These are phyloP conservation scores for Sebastes variabilis DNA, from an alignment of 2,797 vertebrate genomes.

Conservation along the genomic window DNA sequence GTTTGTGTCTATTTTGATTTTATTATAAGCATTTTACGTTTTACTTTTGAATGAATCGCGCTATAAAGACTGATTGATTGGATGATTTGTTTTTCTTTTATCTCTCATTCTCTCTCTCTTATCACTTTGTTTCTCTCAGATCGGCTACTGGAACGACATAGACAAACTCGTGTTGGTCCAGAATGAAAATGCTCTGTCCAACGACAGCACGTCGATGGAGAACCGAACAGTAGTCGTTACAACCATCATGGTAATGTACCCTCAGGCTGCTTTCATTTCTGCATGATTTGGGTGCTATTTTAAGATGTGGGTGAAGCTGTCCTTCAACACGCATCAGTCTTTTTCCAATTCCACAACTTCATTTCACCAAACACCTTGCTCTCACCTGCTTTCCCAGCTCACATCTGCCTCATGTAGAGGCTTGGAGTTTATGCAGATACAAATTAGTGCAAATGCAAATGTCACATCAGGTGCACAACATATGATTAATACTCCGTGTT, in stretches of 20 bases:
- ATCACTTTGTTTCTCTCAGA: slow-evolving; percentile 76
- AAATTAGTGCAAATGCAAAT: not conserved
- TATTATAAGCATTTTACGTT: not conserved
- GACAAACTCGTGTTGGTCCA: slow-evolving; percentile 98
- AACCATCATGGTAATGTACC: slow-evolving; percentile 96
- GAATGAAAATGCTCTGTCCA: slow-evolving; percentile 90
- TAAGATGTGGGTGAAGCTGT: not conserved
- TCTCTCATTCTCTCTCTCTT: not conserved
- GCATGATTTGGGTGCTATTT: not conserved
- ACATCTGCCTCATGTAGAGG: not conserved
- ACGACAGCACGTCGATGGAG: slow-evolving; percentile 93
- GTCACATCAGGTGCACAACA: not conserved
- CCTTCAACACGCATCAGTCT: not conserved
- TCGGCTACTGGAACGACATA: slow-evolving; percentile 98
- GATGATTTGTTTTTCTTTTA: not conserved
- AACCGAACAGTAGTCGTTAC: slow-evolving; percentile 98
- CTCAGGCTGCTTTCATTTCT: slow-evolving; percentile 26
- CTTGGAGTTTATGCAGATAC: not conserved
- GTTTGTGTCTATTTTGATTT: not conserved
- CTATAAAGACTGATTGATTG: slow-evolving; percentile 1
- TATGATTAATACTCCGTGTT: not conserved
- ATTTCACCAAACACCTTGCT: not conserved
- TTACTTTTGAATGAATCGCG: not conserved
- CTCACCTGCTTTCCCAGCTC: not conserved
- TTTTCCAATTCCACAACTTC: not conserved